Evolutionary conservation across 2,888 invertebrate genomes (phyloP), one percentile per base, ranked within the genome.

Genomic region (Drosophila mimica): DNA sequence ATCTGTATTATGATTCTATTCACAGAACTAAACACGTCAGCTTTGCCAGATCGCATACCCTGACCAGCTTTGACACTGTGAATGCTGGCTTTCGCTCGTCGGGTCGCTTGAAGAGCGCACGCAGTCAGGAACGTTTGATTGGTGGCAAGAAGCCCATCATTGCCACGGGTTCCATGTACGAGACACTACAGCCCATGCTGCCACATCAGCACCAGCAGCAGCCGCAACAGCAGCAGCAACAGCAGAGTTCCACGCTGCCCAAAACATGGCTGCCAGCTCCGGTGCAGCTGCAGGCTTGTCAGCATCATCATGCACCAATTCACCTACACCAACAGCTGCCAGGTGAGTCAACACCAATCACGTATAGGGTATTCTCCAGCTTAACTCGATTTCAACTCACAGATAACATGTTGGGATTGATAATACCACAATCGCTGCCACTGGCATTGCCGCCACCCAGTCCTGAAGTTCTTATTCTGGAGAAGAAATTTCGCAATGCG

Each of bases 21-120:
- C 7, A 3, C 94, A 97, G 97, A 92, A 95, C 96, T 76, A 98
- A 98, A 92, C 98, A 98, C 92, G 98, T 98, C 40, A 97, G 97
- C 87, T 98, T 98, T 91, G 97, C 97, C 54, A 95, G 97, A 67
- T 97, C 97, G 6, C 97, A 97, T 91, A 97, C 97, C 0, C 93
- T 97, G 80, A 97, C 97, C 34, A 97, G 97, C 7, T 97, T 97
- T 90, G 97, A 97, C 85, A 96, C 96, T 91, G 94, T 94, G 49
- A 94, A 94, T 60, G 72, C 94, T 89, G 92, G 93, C 0, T 87
- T 93, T 57, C 81, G 94, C 79, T 91, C 94, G 83, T 90, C 93
- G 93, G 94, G 91, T 80, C 92, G 93, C 43, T 79, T 93, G 83
- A 91, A 93, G 74, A 93, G 93, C 70, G 94, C 94, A 2, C 93